Evolutionary conservation across 2,888 invertebrate genomes (phyloP).

Genomic region (Leptinotarsa juncta): DNA sequence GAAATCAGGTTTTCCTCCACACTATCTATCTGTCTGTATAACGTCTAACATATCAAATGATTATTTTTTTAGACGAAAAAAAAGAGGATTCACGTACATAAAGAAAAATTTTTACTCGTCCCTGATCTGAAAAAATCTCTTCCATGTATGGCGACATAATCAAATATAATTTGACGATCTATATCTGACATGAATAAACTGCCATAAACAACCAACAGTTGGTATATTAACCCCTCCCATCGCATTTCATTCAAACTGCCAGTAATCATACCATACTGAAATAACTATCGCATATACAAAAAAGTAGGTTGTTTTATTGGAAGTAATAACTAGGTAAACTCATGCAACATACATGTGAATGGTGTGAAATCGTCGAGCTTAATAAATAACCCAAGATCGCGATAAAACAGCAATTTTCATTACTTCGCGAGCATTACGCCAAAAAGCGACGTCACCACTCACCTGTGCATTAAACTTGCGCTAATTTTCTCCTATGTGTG

Average conservation of each 20-base stretch:
- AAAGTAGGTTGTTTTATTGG: conserved; percentile 31
- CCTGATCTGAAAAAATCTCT: too few species aligned
- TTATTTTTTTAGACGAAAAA: too few species aligned
- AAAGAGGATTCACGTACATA: too few species aligned
- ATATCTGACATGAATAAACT: neutral
- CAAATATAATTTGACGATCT: neutral
- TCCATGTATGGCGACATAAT: too few species aligned
- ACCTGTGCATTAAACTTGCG: conserved; percentile 16
- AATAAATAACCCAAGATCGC: conserved; percentile 36
- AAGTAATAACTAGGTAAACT: conserved; percentile 35
- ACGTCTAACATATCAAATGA: too few species aligned
- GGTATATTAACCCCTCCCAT: neutral
- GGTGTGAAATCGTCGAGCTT: conserved; percentile 36
- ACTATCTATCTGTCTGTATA: too few species aligned
- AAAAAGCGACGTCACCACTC: conserved; percentile 26
- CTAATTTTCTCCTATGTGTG: conserved; percentile 14
- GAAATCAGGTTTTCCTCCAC: too few species aligned
- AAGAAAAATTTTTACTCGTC: too few species aligned
- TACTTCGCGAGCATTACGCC: conserved; percentile 26
- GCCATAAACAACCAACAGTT: conserved; percentile 3
- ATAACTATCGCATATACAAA: conserved; percentile 20
- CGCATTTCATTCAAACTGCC: conserved; percentile 2
- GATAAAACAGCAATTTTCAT: conserved; percentile 37
- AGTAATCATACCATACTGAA: conserved; percentile 29
- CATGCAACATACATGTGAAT: conserved; percentile 32